These are phyloP conservation scores for Hippolais icterina DNA, from an alignment of 2,113 vertebrate genomes.

Conservation along the genomic window DNA sequence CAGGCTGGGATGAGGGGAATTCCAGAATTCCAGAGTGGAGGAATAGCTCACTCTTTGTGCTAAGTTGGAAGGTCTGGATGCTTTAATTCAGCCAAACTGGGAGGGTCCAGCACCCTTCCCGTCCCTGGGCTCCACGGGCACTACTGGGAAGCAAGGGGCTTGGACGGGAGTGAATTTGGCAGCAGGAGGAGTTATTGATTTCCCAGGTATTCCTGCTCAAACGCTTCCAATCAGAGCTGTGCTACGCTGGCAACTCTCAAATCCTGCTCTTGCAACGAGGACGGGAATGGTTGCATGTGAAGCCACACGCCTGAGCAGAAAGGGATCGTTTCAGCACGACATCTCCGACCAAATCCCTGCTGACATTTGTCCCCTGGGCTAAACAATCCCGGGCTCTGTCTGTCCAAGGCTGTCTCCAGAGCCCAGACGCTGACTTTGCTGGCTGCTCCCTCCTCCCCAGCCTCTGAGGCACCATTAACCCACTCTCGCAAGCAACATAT, in stretches of 20 bases:
- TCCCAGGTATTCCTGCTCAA: background rate
- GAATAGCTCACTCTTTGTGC: background rate
- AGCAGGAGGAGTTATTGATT: background rate
- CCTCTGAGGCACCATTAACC: slow-evolving; percentile 12
- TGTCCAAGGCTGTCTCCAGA: slow-evolving; percentile 3
- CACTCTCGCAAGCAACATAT: background rate
- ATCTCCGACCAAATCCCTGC: slow-evolving; percentile 8
- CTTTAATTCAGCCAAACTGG: background rate
- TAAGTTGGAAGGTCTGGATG: background rate
- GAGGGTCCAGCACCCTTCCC: background rate
- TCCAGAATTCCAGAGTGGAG: background rate
- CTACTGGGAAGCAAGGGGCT: background rate
- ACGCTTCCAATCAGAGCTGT: background rate
- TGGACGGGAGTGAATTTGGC: background rate
- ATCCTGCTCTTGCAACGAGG: background rate
- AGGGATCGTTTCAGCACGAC: background rate
- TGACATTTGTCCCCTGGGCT: slow-evolving; percentile 40
- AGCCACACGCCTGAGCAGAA: background rate
- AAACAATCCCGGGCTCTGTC: background rate
- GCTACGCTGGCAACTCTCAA: background rate
- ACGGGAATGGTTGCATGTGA: background rate
- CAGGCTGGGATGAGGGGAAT: background rate
- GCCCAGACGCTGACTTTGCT: slow-evolving; percentile 32
- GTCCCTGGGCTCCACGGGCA: background rate
- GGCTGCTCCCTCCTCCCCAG: slow-evolving; percentile 14